These are phyloP conservation scores for Falco naumanni DNA, from an alignment of 2,797 vertebrate genomes.

Conservation along the genomic window DNA sequence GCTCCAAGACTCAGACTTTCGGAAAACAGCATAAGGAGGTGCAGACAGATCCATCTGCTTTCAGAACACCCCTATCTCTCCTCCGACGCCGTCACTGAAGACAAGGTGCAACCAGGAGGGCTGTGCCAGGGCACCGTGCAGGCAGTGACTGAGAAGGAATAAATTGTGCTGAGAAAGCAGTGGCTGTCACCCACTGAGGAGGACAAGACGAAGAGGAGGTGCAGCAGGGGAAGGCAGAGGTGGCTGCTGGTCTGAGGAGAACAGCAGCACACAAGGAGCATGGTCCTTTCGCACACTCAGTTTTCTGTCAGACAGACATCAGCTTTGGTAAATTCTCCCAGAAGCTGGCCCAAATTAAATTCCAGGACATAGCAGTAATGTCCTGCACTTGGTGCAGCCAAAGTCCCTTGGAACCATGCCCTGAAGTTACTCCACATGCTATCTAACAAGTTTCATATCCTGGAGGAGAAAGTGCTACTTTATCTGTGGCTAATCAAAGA, in stretches of 20 bases:
- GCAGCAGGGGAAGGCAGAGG: not conserved
- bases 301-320: not conserved
- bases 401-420: constrained; percentile 51
- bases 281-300: not conserved
- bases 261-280: not conserved
- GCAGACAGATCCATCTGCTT: not conserved
- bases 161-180: not conserved
- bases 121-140: not conserved
- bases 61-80: not conserved
- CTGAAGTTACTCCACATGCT: constrained; percentile 42
- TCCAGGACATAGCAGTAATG: constrained; percentile 59
- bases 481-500: not conserved
- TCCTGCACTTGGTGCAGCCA: constrained; percentile 42
- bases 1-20: not conserved
- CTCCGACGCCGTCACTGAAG: not conserved
- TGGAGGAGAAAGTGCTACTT: not conserved
- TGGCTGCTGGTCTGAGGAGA: not conserved
- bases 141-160: not conserved
- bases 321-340: constrained; percentile 6
- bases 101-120: not conserved
- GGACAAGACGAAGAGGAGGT: not conserved
- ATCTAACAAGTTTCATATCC: not conserved
- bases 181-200: not conserved
- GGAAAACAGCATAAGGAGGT: not conserved
- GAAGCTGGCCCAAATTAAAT: constrained; percentile 33